Percentiles rank a stretch among this genome's conserved stretches.
phyloP scores from a whole-genome alignment of 1,140 invertebrate species.

The Drosophila fuyamai region DNA sequence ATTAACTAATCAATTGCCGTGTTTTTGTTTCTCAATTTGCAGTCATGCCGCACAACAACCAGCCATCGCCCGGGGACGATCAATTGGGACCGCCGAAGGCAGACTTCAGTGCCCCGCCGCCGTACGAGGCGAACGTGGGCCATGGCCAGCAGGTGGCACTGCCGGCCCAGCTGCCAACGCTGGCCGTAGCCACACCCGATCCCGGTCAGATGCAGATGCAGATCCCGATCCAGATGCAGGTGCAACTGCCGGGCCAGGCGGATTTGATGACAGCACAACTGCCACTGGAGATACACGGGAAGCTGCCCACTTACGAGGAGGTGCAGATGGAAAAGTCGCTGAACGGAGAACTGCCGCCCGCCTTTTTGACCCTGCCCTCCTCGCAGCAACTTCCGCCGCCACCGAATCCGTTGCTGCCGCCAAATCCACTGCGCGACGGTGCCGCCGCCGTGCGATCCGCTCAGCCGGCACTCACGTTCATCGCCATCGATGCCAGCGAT shows the following conservation, averaged over 20 bases:
- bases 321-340: constrained; percentile 93
- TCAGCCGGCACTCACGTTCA: constrained; percentile 88
- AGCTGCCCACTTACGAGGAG: constrained; percentile 95
- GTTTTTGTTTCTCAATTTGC: constrained; percentile 2
- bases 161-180: constrained; percentile 47
- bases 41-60: constrained; percentile 79
- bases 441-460: constrained; percentile 84
- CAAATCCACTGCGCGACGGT: constrained; percentile 84
- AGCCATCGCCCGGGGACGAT: constrained; percentile 78
- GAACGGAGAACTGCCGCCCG: constrained; percentile 87
- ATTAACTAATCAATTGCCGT: not conserved
- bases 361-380: constrained; percentile 68
- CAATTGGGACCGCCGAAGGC: constrained; percentile 91
- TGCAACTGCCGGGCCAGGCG: constrained; percentile 44
- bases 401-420: constrained; percentile 66
- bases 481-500: constrained; percentile 90
- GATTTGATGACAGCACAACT: constrained; percentile 40
- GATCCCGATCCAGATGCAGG: constrained; percentile 19
- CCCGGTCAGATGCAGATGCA: constrained; percentile 25
- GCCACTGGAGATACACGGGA: constrained; percentile 86
- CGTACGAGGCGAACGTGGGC: constrained; percentile 86
- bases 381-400: constrained; percentile 70
- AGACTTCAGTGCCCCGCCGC: constrained; percentile 93
- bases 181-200: constrained; percentile 48
- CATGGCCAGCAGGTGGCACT: constrained; percentile 51